Conservation (phyloP, 2,113 vertebrate genomes). For the Antechinus flavipes region DNA sequence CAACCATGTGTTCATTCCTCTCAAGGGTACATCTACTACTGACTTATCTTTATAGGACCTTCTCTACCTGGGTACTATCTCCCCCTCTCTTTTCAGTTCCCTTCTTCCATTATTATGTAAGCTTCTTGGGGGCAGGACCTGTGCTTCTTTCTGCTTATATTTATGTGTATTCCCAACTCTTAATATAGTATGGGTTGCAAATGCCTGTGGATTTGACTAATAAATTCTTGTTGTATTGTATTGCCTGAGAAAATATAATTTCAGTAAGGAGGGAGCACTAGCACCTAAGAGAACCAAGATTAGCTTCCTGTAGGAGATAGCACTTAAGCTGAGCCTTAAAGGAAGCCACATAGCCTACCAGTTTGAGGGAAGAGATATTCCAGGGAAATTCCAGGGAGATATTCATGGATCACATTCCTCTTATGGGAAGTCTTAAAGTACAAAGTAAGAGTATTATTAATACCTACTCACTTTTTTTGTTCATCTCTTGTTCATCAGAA, state of each 20-base stretch:
- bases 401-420: background rate
- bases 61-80: too few species aligned
- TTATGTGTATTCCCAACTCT: background rate
- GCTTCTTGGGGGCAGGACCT: background rate
- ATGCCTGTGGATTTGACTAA: background rate
- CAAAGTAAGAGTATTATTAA: constrained; percentile 14
- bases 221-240: background rate
- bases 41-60: background rate
- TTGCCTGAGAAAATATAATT: background rate
- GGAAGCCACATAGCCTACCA: background rate
- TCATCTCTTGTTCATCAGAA: constrained; percentile 64
- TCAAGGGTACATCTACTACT: background rate
- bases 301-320: background rate
- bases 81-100: background rate
- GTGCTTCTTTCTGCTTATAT: background rate
- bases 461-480: constrained; percentile 83
- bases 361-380: background rate
- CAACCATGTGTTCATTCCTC: background rate
- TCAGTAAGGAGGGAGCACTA: background rate
- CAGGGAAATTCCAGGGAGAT: background rate
- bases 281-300: background rate
- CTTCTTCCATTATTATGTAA: background rate
- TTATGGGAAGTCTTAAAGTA: background rate
- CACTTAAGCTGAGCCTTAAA: background rate
- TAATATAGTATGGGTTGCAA: background rate